Percentiles rank a stretch among this genome's conserved stretches.
phyloP scores from a whole-genome alignment of 2,113 vertebrate genomes.

The Marmota flaviventris region DNA sequence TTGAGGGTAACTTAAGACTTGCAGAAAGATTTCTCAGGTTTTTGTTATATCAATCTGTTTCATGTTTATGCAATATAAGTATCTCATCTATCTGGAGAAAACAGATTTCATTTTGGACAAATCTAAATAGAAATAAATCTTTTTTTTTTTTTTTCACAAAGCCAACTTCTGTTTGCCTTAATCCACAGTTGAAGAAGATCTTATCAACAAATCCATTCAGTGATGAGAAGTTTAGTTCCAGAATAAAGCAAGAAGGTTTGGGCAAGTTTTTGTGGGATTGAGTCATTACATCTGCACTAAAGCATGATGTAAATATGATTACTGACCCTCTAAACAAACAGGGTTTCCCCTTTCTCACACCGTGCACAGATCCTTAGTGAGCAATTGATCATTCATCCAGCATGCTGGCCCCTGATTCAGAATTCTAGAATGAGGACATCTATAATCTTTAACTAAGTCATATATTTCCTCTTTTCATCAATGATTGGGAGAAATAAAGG shows the following conservation, averaged over 20 bases:
- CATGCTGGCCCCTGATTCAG: background rate
- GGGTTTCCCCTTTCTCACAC: background rate
- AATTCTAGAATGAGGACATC: background rate
- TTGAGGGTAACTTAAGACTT: background rate
- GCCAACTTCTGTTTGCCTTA: background rate
- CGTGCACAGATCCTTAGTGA: background rate
- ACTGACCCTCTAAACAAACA: background rate
- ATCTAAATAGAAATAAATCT: background rate
- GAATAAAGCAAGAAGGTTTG: background rate
- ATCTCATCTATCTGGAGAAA: background rate
- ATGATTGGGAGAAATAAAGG: background rate
- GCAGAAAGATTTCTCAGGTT: background rate
- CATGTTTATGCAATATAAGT: background rate
- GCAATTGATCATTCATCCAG: background rate
- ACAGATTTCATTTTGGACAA: background rate
- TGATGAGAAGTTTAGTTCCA: background rate
- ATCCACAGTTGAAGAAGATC: background rate
- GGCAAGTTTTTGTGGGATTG: background rate
- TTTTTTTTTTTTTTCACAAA: background rate
- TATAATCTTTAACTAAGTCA: background rate
- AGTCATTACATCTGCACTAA: background rate
- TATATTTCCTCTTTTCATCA: background rate
- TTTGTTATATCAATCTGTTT: background rate
- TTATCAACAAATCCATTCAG: background rate
- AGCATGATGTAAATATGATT: background rate